A percentile compares a stretch with the other conserved stretches of the same genome.
phyloP scores from a whole-genome alignment of 2,797 vertebrate genomes.

The Botia kubotai region DNA sequence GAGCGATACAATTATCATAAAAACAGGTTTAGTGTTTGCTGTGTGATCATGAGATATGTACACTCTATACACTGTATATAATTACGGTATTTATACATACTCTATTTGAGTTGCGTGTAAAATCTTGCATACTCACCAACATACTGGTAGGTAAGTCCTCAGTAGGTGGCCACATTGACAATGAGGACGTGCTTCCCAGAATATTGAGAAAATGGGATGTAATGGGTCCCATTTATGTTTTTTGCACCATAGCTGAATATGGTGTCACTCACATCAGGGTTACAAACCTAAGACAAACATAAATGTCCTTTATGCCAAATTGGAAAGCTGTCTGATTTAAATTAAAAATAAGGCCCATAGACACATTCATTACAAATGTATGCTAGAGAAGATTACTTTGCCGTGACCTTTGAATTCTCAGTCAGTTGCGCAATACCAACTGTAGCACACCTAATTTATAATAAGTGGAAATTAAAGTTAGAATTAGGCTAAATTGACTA shows the following conservation, averaged over 20 bases:
- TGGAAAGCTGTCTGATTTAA: background rate
- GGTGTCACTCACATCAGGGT: constrained; percentile 70
- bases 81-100: background rate
- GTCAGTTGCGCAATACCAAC: constrained; percentile 12
- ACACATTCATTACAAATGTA: background rate
- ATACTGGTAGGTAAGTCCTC: constrained; percentile 88
- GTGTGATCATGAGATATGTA: background rate
- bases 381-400: background rate
- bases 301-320: background rate
- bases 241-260: constrained; percentile 83
- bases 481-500: background rate
- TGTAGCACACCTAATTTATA: background rate
- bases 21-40: constrained; percentile 3
- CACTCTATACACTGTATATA: background rate
- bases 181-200: constrained; percentile 85
- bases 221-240: constrained; percentile 76
- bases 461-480: background rate
- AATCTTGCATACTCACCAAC: constrained; percentile 77
- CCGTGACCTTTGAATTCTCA: constrained; percentile 17
- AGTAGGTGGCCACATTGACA: constrained; percentile 92
- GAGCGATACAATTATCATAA: constrained; percentile 1
- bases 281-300: constrained; percentile 76
- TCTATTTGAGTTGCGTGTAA: background rate
- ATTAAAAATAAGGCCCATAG: background rate
- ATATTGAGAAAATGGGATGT: constrained; percentile 80